Base-by-base conservation (phyloP, 2,888 invertebrate genomes). In the Eupithecia exiguata region DNA sequence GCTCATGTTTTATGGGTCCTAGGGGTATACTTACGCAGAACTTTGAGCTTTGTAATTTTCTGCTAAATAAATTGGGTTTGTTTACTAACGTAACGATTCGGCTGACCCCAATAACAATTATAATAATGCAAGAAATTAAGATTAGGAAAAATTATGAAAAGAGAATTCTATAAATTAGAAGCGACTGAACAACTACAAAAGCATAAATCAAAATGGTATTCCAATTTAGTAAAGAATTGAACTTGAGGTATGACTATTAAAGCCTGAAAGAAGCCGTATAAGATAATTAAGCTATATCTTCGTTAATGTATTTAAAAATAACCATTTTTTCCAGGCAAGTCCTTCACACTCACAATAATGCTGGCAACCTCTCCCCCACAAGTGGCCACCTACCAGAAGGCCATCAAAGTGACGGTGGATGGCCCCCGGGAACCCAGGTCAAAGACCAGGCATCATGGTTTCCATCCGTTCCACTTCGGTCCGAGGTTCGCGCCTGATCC, bases 351-450 rank as follows among this genome's bases (percentile, higher is more conserved):
- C 88, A 99, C 99, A 83, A 99, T 99, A 94, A 98, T 98, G 88
- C 96, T 99, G 87, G 97, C 98, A 81, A 98, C 98, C 75, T 96
- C 97, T 69, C 99, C 99, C 12, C 98, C 98, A 49, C 99, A 99
- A 95, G 97, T 99, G 79, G 98, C 98, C 75, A 98, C 99, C n/a
- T 99, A 99, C 91, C 97, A 96, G 88, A 99, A 99, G 92, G 99
- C 99, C 77, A 99, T 99, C 92, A 99, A 99, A 95, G 99, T 99
- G 85, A 99, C 99, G 1, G 99, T 99, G 77, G 99, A 99, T 89
- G 99, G 99, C 71, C 99, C 99, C 0, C 95, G 99, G 80, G 99
- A 99, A 93, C 99, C 99, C 14, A 95, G 99, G 85, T 98, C 98
- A 82, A 99, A 99, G 95, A 97, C 98, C 81, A 95, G 98, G 78